phyloP scores from a whole-genome alignment of 1,140 invertebrate genomes.

The Antheraea pernyi region DNA sequence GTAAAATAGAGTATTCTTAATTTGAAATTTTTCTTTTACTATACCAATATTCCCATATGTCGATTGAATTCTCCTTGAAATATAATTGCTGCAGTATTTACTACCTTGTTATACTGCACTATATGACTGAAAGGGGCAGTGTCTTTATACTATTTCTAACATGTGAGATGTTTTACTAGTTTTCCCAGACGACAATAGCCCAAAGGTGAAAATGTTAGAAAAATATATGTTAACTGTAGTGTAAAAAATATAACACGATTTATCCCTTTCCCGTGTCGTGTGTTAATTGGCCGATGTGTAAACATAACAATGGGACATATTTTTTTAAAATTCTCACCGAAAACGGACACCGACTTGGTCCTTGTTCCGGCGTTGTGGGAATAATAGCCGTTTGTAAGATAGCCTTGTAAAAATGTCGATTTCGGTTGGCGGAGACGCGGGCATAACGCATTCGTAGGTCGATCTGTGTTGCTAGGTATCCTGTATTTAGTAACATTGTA shows the following conservation, averaged over 20 bases:
- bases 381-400: background rate
- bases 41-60: too few relatives aligned
- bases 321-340: background rate
- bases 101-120: too few relatives aligned
- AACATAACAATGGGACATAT: background rate
- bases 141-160: too few relatives aligned
- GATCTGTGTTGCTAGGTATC: background rate
- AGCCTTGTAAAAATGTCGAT: background rate
- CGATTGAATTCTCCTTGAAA: too few relatives aligned
- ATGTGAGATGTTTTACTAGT: too few relatives aligned
- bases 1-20: too few relatives aligned
- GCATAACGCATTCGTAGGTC: constrained; percentile 28
- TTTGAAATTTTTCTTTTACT: too few relatives aligned
- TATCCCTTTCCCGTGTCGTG: background rate
- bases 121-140: too few relatives aligned
- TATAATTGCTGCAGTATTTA: too few relatives aligned
- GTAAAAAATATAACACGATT: background rate
- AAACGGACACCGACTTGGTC: background rate
- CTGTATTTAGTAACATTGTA: background rate
- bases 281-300: constrained; percentile 2
- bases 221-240: background rate
- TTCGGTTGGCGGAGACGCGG: background rate
- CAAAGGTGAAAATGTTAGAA: too few relatives aligned
- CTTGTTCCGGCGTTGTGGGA: background rate
- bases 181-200: too few relatives aligned